Base-by-base conservation (phyloP, 2,888 invertebrate species). In the Dimorphilus gyrociliatus region DNA sequence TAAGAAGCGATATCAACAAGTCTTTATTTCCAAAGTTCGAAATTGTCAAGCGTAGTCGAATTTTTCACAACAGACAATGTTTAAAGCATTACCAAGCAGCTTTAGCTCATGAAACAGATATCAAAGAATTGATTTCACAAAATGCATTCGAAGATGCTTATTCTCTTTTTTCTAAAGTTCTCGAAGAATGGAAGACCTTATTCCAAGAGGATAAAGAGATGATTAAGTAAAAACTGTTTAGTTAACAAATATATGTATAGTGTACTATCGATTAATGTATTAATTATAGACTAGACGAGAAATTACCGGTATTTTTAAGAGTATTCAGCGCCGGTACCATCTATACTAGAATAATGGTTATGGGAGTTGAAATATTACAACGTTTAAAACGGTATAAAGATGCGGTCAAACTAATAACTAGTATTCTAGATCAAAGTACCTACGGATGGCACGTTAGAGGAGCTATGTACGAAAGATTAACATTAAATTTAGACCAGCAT, bases 401-500 rank as follows among this genome's bases (percentile, higher is more conserved):
- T 3, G 73, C 73, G 0, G 59, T 72, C 16, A 55, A 66, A 1
- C 62, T 72, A 23, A 55, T 76, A 1, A 51, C 62, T 3, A 46
- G 54, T 5, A 53, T 77, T 13, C 59, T 75, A 12, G 42, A 41
- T 1, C 73, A 74, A 47, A 49, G 51, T 2, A 38, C 45, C 2
- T 66, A 63, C 42, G 59, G 60, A 36, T 33, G 38, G 15, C 51
- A 57, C 33, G 52, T 53, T 30, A 48, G 64, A 18, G 66, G 74
- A 2, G 47, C 53, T 26, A 66, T 65, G 64, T 74, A 68, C 50
- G 70, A 72, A 16, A 68, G 76, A 41, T 66, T 73, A 32, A 69
- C 74, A 0, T 61, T 76, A 1, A 71, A 76, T 42, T 55, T 72
- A 16, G 70, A 74, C 30, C 67, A 63, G 36, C 67, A 70, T 48